Conservation (phyloP, 2,888 invertebrate species). For the Myathropa florea region DNA sequence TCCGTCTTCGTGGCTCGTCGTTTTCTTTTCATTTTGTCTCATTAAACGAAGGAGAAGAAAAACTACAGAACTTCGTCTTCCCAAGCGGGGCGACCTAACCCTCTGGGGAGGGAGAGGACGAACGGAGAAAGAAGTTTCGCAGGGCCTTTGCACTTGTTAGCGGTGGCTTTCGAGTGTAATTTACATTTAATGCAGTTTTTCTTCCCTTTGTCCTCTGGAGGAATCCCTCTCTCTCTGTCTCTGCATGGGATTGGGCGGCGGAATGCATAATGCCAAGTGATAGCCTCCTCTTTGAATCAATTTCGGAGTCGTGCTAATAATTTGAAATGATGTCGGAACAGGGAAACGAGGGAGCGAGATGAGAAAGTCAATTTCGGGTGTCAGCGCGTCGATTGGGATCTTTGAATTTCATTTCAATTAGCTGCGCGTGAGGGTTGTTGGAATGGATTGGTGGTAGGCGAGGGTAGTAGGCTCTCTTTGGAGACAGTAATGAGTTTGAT, state of each 20-base stretch:
- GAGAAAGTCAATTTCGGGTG: not conserved
- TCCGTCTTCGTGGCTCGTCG: constrained; percentile 4
- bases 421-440: not conserved
- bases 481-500: no score
- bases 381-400: not conserved
- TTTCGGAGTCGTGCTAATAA: not conserved
- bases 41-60: constrained; percentile 45
- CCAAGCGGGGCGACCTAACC: not conserved
- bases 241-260: not conserved
- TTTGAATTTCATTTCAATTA: not conserved
- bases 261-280: not conserved
- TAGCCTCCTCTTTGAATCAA: not conserved
- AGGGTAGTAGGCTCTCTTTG: no score
- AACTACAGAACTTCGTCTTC: constrained; percentile 34
- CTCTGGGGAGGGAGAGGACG: not conserved
- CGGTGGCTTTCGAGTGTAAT: constrained; percentile 20
- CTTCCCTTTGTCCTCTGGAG: not conserved
- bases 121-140: not conserved
- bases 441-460: no score
- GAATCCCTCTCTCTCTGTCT: not conserved
- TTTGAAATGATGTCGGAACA: not conserved
- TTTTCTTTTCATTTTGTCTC: constrained; percentile 5
- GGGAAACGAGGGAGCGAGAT: not conserved
- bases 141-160: not conserved
- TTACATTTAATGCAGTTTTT: constrained; percentile 28